A percentile compares a stretch with the other conserved stretches of the same genome.
Evolutionary conservation across 2,113 vertebrate species (phyloP).

Genomic region (Anguilla rostrata): DNA sequence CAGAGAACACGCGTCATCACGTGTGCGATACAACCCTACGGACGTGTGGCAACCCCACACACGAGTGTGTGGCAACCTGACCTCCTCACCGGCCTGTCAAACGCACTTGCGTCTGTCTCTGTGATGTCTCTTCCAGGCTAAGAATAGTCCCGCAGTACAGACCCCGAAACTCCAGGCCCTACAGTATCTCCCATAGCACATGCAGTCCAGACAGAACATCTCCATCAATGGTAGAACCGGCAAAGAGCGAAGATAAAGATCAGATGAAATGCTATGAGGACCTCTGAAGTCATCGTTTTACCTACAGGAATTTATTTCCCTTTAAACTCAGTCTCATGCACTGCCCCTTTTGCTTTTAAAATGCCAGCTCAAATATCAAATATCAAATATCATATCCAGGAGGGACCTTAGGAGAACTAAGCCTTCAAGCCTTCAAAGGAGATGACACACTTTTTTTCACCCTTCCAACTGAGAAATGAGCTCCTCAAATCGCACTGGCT

Average conservation of each 20-base stretch:
- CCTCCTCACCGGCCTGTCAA: not conserved
- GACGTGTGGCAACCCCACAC: no score
- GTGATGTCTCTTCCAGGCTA: not conserved
- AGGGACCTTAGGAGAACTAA: conserved; percentile 39
- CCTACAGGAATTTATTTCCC: not conserved
- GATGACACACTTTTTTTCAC: conserved; percentile 27
- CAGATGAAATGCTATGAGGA: not conserved
- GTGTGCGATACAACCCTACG: no score
- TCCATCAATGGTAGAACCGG: not conserved
- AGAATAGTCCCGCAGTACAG: not conserved
- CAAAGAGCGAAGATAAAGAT: not conserved
- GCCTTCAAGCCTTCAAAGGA: conserved; percentile 32
- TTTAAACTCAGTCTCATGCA: conserved; percentile 2
- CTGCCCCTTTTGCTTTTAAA: conserved; percentile 47
- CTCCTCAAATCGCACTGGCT: conserved; percentile 13
- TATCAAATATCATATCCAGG: conserved; percentile 54
- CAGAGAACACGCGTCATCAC: conserved; percentile 27
- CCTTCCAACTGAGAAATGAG: not conserved
- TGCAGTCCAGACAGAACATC: not conserved
- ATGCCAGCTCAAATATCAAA: conserved; percentile 30
- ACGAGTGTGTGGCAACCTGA: not conserved
- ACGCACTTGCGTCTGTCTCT: not conserved
- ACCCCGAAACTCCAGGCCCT: not conserved
- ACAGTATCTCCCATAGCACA: not conserved
- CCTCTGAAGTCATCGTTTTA: not conserved